These are phyloP conservation scores for Philonicus albiceps DNA, from an alignment of 2,888 invertebrate genomes.

Conservation along the genomic window DNA sequence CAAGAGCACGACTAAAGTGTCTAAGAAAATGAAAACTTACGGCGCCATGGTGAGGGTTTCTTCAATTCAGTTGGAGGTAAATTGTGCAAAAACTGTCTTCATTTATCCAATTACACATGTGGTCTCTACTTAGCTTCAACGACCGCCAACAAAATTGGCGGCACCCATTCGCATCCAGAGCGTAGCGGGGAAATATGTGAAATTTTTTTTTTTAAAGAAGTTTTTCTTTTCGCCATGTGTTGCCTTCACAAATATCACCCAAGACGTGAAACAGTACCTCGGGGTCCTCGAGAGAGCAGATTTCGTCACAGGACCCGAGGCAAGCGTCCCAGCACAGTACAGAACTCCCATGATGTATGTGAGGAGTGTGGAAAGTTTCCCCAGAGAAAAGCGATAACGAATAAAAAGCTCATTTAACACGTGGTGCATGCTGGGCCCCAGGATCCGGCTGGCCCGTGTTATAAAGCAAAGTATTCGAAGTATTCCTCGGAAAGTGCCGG, in stretches of 20 bases:
- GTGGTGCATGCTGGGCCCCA: constrained; percentile 30
- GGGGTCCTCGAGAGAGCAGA: constrained; percentile 1
- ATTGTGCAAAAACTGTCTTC: constrained; percentile 5
- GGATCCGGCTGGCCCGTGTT: neutral
- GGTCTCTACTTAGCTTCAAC: constrained; percentile 23
- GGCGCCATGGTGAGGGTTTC: neutral
- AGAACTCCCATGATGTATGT: constrained; percentile 15
- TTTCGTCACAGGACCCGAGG: constrained; percentile 11
- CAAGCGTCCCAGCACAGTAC: neutral
- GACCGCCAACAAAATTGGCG: neutral
- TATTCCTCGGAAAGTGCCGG: neutral
- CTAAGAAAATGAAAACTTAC: neutral
- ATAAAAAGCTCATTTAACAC: constrained; percentile 43
- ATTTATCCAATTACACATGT: constrained; percentile 38
- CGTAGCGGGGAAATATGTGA: neutral
- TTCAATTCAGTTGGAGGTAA: neutral
- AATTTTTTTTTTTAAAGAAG: neutral
- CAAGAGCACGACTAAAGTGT: neutral
- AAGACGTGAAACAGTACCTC: constrained; percentile 1
- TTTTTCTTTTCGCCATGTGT: constrained; percentile 30
- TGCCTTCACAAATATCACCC: constrained; percentile 6
- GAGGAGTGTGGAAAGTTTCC: constrained; percentile 31
- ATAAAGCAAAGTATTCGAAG: constrained; percentile 26
- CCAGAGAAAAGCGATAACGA: constrained; percentile 29
- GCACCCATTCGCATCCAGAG: neutral